These are phyloP conservation scores for Haemorhous mexicanus DNA, from an alignment of 2,113 vertebrate genomes.

Conservation along the genomic window DNA sequence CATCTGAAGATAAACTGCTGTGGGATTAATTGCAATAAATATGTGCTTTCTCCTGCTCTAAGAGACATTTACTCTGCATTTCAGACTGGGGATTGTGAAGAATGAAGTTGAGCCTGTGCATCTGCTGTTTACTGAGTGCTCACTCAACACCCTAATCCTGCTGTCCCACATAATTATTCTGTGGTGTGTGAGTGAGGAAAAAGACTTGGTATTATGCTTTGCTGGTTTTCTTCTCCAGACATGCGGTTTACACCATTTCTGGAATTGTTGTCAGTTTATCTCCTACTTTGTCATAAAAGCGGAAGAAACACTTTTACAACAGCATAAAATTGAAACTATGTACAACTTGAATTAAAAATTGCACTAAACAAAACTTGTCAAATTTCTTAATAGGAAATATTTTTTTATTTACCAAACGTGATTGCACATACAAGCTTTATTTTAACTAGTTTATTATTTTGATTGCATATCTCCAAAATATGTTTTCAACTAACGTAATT, in stretches of 20 bases:
- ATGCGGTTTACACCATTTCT: neutral
- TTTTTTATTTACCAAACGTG: conserved; percentile 61
- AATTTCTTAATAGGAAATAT: conserved; percentile 61
- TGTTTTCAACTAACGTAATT: conserved; percentile 72
- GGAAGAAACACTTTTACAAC: neutral
- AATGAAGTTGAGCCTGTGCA: neutral
- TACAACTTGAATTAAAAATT: conserved; percentile 5
- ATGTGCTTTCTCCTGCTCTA: neutral
- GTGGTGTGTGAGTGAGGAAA: neutral
- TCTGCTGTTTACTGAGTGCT: neutral
- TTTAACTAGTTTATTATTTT: conserved; percentile 72
- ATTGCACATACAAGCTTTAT: conserved; percentile 52
- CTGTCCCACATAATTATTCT: neutral
- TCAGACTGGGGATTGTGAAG: neutral
- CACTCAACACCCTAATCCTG: neutral
- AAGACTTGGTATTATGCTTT: neutral
- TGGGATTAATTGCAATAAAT: neutral
- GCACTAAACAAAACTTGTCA: conserved; percentile 15
- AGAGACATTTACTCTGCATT: neutral
- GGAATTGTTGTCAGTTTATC: neutral
- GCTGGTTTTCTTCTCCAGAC: neutral
- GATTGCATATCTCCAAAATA: conserved; percentile 69
- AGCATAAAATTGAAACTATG: neutral
- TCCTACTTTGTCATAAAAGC: neutral
- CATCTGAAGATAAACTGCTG: neutral